Conservation (phyloP, 2,113 vertebrate species). For the Megaleporinus macrocephalus region DNA sequence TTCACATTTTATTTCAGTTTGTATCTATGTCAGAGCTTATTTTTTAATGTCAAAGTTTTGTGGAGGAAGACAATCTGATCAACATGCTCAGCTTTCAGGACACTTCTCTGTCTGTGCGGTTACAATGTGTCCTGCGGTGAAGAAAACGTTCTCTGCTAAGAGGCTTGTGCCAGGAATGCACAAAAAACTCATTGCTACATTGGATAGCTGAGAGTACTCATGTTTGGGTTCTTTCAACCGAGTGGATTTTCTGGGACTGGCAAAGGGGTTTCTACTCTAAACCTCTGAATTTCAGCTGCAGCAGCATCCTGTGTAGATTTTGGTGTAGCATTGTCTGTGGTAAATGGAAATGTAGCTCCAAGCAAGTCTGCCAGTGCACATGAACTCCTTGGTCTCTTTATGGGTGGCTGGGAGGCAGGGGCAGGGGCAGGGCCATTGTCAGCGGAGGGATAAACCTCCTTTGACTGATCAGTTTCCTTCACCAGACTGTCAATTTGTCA, state of each 20-base stretch:
- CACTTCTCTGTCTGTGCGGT: slow-evolving; percentile 45
- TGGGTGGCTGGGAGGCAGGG: slow-evolving; percentile 5
- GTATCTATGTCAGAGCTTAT: slow-evolving; percentile 21
- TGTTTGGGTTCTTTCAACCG: slow-evolving; percentile 28
- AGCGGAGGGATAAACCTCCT: neutral
- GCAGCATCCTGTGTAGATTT: slow-evolving; percentile 38
- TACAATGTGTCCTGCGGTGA: slow-evolving; percentile 31
- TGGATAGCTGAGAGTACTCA: slow-evolving; percentile 36
- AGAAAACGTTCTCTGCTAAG: slow-evolving; percentile 31
- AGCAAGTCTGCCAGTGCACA: slow-evolving; percentile 35
- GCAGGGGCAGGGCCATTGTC: slow-evolving; percentile 23
- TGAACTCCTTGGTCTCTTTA: slow-evolving; percentile 14
- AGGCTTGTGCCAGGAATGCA: slow-evolving; percentile 43
- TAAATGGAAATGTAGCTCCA: slow-evolving; percentile 14
- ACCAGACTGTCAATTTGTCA: slow-evolving; percentile 20
- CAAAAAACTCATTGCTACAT: slow-evolving; percentile 19
- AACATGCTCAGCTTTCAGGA: slow-evolving; percentile 38
- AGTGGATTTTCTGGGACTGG: slow-evolving; percentile 16
- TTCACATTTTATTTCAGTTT: neutral
- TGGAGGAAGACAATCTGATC: slow-evolving; percentile 36
- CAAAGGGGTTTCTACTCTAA: slow-evolving; percentile 40
- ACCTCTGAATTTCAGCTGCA: slow-evolving; percentile 32
- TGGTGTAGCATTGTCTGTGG: slow-evolving; percentile 27
- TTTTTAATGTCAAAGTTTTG: slow-evolving; percentile 28
- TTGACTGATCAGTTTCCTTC: neutral